phyloP scores from a whole-genome alignment of 1,140 invertebrate genomes.

The Carcinoscorpius rotundicauda region DNA sequence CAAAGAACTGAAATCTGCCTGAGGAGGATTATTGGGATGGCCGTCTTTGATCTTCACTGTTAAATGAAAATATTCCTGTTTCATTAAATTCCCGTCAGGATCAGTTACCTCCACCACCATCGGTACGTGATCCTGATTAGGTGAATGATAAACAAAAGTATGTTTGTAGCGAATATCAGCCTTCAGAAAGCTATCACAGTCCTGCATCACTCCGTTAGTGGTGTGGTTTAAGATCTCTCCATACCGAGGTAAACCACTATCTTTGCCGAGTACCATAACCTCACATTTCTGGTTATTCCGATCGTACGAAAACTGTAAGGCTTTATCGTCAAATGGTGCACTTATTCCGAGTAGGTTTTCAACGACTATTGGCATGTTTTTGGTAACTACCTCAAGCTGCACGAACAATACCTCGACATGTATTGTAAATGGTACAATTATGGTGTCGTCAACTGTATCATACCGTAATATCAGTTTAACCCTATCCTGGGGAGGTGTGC shows the following conservation, averaged over 20 bases:
- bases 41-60: slow-evolving; percentile 29
- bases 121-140: slow-evolving; percentile 32
- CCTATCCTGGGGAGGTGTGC: slow-evolving; percentile 28
- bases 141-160: slow-evolving; percentile 18
- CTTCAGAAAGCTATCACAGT: slow-evolving; percentile 32
- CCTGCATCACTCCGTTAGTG: slow-evolving; percentile 24
- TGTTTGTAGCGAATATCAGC: slow-evolving; percentile 32
- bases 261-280: slow-evolving; percentile 27
- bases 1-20: slow-evolving; percentile 25
- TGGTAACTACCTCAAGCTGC: slow-evolving; percentile 30
- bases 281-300: slow-evolving; percentile 27
- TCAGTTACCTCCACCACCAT: slow-evolving; percentile 32
- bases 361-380: slow-evolving; percentile 31
- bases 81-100: slow-evolving; percentile 25
- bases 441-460: slow-evolving; percentile 31
- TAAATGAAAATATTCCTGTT: slow-evolving; percentile 36
- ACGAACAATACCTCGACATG: slow-evolving; percentile 28
- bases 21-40: slow-evolving; percentile 30
- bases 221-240: slow-evolving; percentile 29
- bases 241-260: slow-evolving; percentile 31
- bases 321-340: slow-evolving; percentile 24
- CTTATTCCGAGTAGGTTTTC: slow-evolving; percentile 26
- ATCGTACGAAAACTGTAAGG: slow-evolving; percentile 30
- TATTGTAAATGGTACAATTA: slow-evolving; percentile 34
- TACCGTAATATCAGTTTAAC: slow-evolving; percentile 31